Conservation (phyloP, 2,888 invertebrate species). For the Trissonchulus latispiculum region DNA sequence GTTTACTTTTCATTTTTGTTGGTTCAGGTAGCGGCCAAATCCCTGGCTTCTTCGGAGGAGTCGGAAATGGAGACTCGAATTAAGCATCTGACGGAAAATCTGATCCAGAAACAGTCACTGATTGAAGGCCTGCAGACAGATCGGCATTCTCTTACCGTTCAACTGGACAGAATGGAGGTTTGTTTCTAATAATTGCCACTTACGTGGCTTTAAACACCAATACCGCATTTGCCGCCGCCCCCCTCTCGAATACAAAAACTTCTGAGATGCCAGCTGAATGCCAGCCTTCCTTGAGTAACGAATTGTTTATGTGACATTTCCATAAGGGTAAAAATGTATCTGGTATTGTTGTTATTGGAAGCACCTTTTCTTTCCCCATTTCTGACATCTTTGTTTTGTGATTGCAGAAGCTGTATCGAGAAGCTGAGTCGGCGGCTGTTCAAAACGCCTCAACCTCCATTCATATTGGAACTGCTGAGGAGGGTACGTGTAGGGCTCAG, state of each 20-base stretch:
- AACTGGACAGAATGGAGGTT: constrained; percentile 58
- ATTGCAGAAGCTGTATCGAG: constrained; percentile 55
- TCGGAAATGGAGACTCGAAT: constrained; percentile 50
- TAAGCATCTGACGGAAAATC: constrained; percentile 61
- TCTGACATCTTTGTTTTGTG: constrained; percentile 16
- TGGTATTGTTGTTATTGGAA: too few species aligned
- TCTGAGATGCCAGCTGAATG: too few species aligned
- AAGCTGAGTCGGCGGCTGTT: constrained; percentile 52
- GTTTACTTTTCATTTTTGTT: too few species aligned
- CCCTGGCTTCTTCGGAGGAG: constrained; percentile 28
- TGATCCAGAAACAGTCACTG: constrained; percentile 72
- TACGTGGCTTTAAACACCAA: too few species aligned
- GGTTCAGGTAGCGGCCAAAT: constrained; percentile 11
- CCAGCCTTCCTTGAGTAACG: too few species aligned
- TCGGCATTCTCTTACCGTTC: constrained; percentile 69
- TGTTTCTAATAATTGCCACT: too few species aligned
- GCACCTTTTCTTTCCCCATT: constrained; percentile 4
- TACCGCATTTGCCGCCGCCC: too few species aligned
- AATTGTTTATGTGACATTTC: too few species aligned
- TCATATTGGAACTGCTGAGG: constrained; percentile 55
- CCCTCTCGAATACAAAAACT: too few species aligned
- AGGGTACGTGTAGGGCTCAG: too few species aligned
- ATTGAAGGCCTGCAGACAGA: constrained; percentile 73
- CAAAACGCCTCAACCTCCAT: constrained; percentile 52
- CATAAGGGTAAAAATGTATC: too few species aligned